Percentiles rank a stretch among this genome's conserved stretches.
phyloP scores from a whole-genome alignment of 2,797 vertebrate species.

The Gallinago stenura region DNA sequence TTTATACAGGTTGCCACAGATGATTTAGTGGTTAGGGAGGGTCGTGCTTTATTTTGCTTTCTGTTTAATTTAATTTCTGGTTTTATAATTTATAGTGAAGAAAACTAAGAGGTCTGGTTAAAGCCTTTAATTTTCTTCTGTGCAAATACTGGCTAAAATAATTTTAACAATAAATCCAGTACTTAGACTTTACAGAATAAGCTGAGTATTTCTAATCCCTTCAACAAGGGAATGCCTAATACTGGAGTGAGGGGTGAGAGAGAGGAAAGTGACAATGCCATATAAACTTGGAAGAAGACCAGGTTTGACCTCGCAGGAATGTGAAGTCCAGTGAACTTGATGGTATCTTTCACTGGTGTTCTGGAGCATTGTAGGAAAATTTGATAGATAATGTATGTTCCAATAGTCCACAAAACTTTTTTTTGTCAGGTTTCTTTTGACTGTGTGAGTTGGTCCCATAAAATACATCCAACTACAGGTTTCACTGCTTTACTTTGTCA shows the following conservation, averaged over 20 bases:
- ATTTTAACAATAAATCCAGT: constrained; percentile 8
- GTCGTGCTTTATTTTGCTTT: constrained; percentile 22
- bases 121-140: constrained; percentile 21
- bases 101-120: constrained; percentile 10
- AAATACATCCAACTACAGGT: neutral
- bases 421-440: neutral
- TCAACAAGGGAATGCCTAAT: neutral
- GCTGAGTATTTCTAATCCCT: neutral
- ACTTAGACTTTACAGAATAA: neutral
- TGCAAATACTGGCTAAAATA: constrained; percentile 29
- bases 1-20: constrained; percentile 22
- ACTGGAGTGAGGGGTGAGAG: neutral
- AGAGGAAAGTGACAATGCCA: neutral
- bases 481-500: neutral
- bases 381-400: neutral
- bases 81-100: constrained; percentile 37
- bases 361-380: neutral
- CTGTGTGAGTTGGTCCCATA: neutral
- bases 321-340: neutral
- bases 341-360: neutral
- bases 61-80: constrained; percentile 46
- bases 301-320: neutral
- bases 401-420: neutral
- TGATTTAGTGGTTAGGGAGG: constrained; percentile 21
- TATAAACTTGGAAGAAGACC: neutral